Base-by-base conservation (phyloP, 2,888 invertebrate genomes). In the Athalia circularis region DNA sequence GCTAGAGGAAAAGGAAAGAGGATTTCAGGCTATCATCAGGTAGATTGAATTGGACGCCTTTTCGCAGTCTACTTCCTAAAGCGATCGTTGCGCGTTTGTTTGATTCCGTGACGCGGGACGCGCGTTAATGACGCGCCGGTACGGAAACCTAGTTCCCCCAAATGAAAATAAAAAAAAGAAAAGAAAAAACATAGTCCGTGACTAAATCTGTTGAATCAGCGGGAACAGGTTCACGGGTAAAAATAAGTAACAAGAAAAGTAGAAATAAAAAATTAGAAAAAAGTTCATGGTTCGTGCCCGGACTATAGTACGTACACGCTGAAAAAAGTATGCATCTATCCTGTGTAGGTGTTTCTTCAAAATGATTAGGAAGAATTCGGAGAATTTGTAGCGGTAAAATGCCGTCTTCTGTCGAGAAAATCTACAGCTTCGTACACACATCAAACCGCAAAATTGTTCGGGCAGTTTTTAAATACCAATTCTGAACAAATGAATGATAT, bases 41-140 rank as follows among this genome's bases (percentile, higher is more conserved):
- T 45, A 48, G 50, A 75, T 48, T 48, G 13, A 62, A 62, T 15
- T 50, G 75, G 54, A 64, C 75, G 62, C 29, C 29, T 75, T 75
- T 75, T 75, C 75, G 75, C 75, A 75, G 75, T 75, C 75, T 75
- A 75, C 50, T 75, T 75, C 61, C 62, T 57, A 50, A 75, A 75
- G 75, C 62, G 75, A 75, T 75, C 62, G 62, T 75, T 29, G 29
- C 75, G 47, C 29, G 59, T 64, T 64, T 45, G 75, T 62, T 75
- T 64, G 72, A 72, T 75, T 75, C 59, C 75, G 48, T 11, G 75
- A 72, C 57, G 47, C 59, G 15, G 45, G 54, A 72, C 72, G 72
- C 47, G 72, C 15, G 57, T 72, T 72, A 72, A 72, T 59, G 72
- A 72, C 52, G 72, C 13, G 52, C 15, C 68, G 68, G 52, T 43